Evolutionary conservation across 92 coral and sea anemone species (phyloP).

Genomic region (Siderastrea radians): DNA sequence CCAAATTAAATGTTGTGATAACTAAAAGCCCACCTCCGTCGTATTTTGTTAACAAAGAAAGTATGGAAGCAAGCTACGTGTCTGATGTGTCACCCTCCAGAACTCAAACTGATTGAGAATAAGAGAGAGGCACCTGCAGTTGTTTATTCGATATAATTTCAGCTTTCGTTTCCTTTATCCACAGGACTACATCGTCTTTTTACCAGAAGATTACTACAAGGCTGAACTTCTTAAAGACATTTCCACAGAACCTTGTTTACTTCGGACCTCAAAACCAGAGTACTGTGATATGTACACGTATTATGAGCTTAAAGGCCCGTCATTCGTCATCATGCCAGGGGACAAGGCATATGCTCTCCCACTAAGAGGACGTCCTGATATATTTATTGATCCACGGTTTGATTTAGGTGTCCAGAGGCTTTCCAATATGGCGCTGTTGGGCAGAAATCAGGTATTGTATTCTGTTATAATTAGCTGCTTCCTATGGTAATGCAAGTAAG

Average conservation of each 20-base stretch:
- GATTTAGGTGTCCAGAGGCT: constrained; percentile 18
- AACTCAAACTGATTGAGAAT: too few species aligned
- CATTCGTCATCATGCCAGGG: constrained; percentile 56
- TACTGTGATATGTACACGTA: constrained; percentile 69
- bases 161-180: not conserved
- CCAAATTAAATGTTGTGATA: too few species aligned
- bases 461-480: not conserved
- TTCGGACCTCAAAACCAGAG: constrained; percentile 67
- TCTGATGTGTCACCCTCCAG: too few species aligned
- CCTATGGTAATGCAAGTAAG: not conserved
- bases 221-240: constrained; percentile 73
- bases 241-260: constrained; percentile 58
- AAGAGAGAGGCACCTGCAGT: too few species aligned
- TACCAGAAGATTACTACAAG: constrained; percentile 96
- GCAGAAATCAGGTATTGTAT: constrained; percentile 66
- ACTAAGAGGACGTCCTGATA: constrained; percentile 38
- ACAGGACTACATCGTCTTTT: constrained; percentile 92
- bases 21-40: too few species aligned
- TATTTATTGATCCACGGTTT: constrained; percentile 54
- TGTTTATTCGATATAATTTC: too few species aligned
- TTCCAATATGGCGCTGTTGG: constrained; percentile 67
- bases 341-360: constrained; percentile 45
- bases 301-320: constrained; percentile 56
- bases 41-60: too few species aligned
- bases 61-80: too few species aligned